phyloP scores from a whole-genome alignment of 1,140 invertebrate genomes.

The Proales similis region DNA sequence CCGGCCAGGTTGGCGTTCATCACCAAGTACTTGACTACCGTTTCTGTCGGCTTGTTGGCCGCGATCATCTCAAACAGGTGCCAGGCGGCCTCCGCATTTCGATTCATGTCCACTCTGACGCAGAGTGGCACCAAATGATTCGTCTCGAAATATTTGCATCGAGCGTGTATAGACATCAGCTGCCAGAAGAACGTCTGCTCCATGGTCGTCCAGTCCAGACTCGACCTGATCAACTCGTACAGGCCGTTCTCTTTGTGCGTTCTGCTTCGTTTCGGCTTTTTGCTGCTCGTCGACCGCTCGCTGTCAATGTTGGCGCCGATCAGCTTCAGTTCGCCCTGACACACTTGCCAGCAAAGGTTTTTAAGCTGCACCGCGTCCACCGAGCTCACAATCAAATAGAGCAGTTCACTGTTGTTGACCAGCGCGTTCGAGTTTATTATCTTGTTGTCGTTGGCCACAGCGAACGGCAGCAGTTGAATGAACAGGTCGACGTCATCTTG shows the following conservation, averaged over 20 bases:
- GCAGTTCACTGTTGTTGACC: conserved; percentile 27
- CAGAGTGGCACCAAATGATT: conserved; percentile 20
- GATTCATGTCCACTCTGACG: conserved; percentile 3
- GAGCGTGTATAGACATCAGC: background rate
- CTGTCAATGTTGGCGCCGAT: conserved; percentile 5
- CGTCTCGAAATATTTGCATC: conserved; percentile 13
- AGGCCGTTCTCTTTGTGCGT: conserved; percentile 14
- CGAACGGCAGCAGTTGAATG: conserved; percentile 21
- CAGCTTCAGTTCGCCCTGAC: conserved; percentile 15
- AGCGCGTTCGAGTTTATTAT: conserved; percentile 13
- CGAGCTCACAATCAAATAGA: conserved; percentile 33
- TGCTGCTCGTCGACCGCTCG: background rate
- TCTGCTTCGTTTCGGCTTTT: background rate
- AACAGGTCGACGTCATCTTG: conserved; percentile 20
- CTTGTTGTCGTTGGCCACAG: conserved; percentile 10
- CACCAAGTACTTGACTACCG: conserved; percentile 15
- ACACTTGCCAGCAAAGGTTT: conserved; percentile 20
- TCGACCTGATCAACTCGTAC: conserved; percentile 12
- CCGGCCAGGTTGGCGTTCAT: too few species aligned
- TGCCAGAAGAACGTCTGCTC: conserved; percentile 36
- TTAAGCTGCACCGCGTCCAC: conserved; percentile 16
- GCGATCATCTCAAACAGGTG: conserved; percentile 36
- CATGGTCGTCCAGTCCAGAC: conserved; percentile 24
- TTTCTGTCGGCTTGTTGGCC: conserved; percentile 2
- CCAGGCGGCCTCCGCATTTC: conserved; percentile 26